phyloP scores from a whole-genome alignment of 2,888 invertebrate species.

The Hemithea aestivaria region DNA sequence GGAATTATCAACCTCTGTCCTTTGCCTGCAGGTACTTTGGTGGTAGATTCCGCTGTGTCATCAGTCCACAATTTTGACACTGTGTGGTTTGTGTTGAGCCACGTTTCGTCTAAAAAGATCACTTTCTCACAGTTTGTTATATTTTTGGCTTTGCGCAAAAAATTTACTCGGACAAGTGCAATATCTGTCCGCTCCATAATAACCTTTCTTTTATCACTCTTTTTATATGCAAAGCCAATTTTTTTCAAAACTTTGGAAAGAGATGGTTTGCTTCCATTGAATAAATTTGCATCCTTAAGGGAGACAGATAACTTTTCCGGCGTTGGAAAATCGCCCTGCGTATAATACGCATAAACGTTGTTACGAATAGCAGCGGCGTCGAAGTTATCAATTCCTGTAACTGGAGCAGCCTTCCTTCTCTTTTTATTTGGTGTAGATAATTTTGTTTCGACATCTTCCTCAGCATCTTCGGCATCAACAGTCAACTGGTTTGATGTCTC shows the following conservation, averaged over 20 bases:
- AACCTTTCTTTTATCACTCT: not conserved
- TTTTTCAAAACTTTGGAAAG: not conserved
- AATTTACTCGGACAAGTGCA: not conserved
- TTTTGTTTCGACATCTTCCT: too few relatives aligned
- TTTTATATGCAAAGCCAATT: conserved; percentile 3
- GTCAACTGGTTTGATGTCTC: too few relatives aligned
- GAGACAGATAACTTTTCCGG: conserved; percentile 7
- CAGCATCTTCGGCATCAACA: too few relatives aligned
- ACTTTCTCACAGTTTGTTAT: conserved; percentile 5
- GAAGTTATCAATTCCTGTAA: too few relatives aligned
- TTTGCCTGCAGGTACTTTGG: not conserved
- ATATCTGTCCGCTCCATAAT: not conserved
- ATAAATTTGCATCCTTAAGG: conserved; percentile 6
- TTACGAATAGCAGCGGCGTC: too few relatives aligned
- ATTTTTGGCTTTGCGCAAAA: conserved; percentile 1
- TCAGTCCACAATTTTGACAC: conserved; percentile 1
- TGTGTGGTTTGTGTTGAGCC: conserved; percentile 22
- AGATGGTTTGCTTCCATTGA: not conserved
- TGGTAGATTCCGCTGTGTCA: too few relatives aligned
- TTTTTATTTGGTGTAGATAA: too few relatives aligned
- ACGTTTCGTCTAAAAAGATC: conserved; percentile 22
- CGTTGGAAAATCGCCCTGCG: conserved; percentile 8
- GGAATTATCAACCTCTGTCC: conserved; percentile 1
- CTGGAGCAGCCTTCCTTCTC: too few relatives aligned
- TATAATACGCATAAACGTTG: conserved; percentile 16